Evolutionary conservation across 2,888 invertebrate species (phyloP).

Genomic region (Drosophila macrospina): DNA sequence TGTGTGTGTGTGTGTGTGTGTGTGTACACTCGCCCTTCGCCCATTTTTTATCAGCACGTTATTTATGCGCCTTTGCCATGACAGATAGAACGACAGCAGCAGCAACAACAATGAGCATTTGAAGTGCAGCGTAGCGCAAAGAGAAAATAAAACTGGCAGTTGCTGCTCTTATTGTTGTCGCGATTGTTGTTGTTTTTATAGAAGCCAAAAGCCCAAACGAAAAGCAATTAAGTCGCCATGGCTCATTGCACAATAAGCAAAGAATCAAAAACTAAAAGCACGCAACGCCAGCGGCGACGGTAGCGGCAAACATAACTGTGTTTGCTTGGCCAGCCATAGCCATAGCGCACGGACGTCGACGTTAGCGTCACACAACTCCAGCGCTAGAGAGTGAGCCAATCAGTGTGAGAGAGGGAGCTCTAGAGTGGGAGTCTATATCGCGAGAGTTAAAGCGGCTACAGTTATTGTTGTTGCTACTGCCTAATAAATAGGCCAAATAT

Average conservation of each 20-base stretch:
- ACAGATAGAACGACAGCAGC: conserved; percentile 56
- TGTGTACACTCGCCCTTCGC: conserved; percentile 66
- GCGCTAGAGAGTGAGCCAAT: conserved; percentile 6
- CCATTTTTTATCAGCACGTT: conserved; percentile 76
- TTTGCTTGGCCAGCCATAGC: conserved; percentile 75
- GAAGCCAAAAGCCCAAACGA: conserved; percentile 72
- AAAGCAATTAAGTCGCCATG: conserved; percentile 80
- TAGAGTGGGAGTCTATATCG: conserved; percentile 38
- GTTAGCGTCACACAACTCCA: conserved; percentile 38
- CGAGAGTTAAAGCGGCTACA: conserved; percentile 27
- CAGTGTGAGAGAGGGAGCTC: conserved; percentile 16
- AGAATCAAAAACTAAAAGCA: conserved; percentile 67
- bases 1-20: conserved; percentile 13
- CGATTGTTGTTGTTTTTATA: conserved; percentile 28
- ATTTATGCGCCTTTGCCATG: conserved; percentile 71
- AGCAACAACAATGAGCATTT: conserved; percentile 54
- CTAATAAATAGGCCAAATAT: conserved; percentile 78
- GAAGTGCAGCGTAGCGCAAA: conserved; percentile 79
- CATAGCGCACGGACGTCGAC: conserved; percentile 53
- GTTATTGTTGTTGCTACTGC: conserved; percentile 29
- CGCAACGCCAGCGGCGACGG: conserved; percentile 34
- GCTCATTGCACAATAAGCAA: conserved; percentile 80
- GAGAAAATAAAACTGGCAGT: conserved; percentile 56
- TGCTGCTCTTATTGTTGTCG: conserved; percentile 26
- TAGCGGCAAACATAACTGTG: conserved; percentile 73